These are phyloP conservation scores for Nasonovia ribisnigri DNA, from an alignment of 2,888 invertebrate genomes.

Conservation along the genomic window DNA sequence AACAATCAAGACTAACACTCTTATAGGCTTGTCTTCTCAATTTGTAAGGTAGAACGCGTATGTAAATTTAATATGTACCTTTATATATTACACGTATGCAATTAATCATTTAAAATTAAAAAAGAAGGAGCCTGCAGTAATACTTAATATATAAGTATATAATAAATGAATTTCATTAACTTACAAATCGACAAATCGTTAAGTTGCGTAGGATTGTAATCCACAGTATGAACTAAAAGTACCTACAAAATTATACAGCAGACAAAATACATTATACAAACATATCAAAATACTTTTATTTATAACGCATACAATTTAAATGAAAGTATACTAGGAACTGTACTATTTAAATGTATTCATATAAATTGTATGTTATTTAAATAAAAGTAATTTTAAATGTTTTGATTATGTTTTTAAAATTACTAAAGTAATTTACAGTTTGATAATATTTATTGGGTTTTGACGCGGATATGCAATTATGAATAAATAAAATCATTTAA, in stretches of 20 bases:
- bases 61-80: background rate
- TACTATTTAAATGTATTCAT: no score
- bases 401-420: background rate
- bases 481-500: background rate
- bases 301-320: background rate
- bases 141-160: background rate
- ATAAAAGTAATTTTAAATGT: no score
- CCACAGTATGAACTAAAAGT: background rate
- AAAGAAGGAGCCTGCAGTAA: background rate
- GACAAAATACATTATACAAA: background rate
- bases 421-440: background rate
- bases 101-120: constrained; percentile 2
- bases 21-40: background rate
- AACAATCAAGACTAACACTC: background rate
- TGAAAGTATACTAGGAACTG: background rate
- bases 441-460: background rate
- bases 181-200: background rate
- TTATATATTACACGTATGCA: background rate
- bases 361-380: no score
- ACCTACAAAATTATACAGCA: background rate
- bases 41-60: background rate
- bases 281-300: background rate
- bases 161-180: background rate
- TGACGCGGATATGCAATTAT: background rate
- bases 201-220: background rate